phyloP scores from a whole-genome alignment of 2,888 invertebrate genomes.

The Pollenia angustigena region DNA sequence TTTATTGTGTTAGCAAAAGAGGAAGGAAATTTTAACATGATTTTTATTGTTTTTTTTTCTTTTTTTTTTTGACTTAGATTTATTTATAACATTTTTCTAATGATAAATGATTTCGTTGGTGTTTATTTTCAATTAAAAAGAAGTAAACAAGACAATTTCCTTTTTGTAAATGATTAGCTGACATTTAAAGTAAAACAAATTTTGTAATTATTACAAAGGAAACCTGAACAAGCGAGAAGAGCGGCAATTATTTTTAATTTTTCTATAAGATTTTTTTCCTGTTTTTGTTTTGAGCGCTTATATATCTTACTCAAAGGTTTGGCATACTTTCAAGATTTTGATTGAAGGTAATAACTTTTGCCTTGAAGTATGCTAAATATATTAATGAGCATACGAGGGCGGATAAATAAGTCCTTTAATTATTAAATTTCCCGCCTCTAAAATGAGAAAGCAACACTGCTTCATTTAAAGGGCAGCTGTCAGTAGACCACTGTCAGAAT shows the following conservation, averaged over 20 bases:
- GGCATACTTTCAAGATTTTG: background rate
- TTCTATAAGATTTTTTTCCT: background rate
- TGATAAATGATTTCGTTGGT: background rate
- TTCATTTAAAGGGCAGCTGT: too few relatives aligned
- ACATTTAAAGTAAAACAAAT: background rate
- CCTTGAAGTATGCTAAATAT: background rate
- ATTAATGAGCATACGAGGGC: too few relatives aligned
- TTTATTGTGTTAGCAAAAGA: background rate
- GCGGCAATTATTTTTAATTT: too few relatives aligned
- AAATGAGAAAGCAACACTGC: too few relatives aligned
- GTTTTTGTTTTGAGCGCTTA: too few relatives aligned
- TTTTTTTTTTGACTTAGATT: too few relatives aligned
- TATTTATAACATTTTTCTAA: too few relatives aligned
- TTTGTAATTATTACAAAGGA: background rate
- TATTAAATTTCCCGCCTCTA: too few relatives aligned
- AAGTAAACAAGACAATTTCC: background rate
- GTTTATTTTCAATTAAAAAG: conserved; percentile 1
- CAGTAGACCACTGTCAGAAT: too few relatives aligned
- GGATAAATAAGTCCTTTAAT: too few relatives aligned
- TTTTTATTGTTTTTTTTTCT: too few relatives aligned
- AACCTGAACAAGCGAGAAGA: background rate
- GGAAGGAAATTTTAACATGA: conserved; percentile 19
- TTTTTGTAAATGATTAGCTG: too few relatives aligned
- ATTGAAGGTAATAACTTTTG: background rate
- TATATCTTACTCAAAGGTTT: background rate